Base-by-base conservation (phyloP, 1,140 invertebrate species). In the Bombus pyrosoma region DNA sequence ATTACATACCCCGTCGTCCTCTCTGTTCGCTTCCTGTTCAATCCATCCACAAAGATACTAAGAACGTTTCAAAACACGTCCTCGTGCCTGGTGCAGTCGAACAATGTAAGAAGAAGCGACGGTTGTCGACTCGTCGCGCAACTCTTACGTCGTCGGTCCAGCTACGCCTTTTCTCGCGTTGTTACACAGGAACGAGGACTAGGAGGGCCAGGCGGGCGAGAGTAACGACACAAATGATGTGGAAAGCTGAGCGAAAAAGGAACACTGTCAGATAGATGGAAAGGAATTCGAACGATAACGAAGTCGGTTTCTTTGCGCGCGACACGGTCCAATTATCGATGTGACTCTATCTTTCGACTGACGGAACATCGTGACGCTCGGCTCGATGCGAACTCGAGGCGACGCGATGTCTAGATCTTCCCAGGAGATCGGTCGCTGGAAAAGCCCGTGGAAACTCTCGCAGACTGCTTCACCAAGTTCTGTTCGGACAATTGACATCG, bases 311-410 rank as follows among this genome's bases (percentile, higher is more conserved):
- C 85, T 89, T 89, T 89, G 77, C 69, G 41, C 43, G 68, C 87
- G 89, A 90, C 89, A 87, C 79, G 88, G 88, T 90, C 81, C 89
- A 89, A 90, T 90, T 90, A 90, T 90, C 83, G 86, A 74, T 12
- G 69, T 74, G 83, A 87, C 88, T 69, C 64, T 83, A 87, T 81
- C 77, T 64, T 62, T 68, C 64, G 71, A 72, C 78, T 68, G 85
- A 87, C 72, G 85, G 88, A 86, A 76, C 81, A 79, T 81, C 66
- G 75, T 28, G 66, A 84, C 47, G 85, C 62, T 41, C 34, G 22
- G 10, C 25, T 13, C 66, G 79, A 62, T 47, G 66, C 13, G 53
- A 72, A 81, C 81, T 79, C 81, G 81, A 22, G 71, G 41, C 41
- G 47, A 12, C 12, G 59, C 59, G n/a, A 86, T 83, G 82, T 81